Evolutionary conservation across 2,888 invertebrate genomes (phyloP).

Genomic region (Lasioglossum morio): DNA sequence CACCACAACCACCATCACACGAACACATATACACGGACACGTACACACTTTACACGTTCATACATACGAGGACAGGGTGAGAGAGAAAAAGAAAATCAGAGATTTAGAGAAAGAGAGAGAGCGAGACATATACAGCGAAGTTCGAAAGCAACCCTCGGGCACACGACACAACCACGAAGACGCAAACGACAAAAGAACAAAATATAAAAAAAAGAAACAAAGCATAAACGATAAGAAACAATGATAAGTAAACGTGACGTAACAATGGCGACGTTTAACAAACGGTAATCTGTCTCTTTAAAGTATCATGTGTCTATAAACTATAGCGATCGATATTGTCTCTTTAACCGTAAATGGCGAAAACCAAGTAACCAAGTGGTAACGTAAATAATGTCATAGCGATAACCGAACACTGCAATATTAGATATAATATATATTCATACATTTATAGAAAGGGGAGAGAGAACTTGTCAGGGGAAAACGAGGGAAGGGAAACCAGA

Average conservation of each 20-base stretch:
- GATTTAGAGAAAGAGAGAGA: constrained; percentile 26
- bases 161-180: constrained; percentile 58
- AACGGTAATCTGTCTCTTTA: constrained; percentile 72
- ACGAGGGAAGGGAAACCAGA: not conserved
- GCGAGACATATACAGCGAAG: constrained; percentile 35
- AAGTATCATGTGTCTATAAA: constrained; percentile 83
- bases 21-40: constrained; percentile 45
- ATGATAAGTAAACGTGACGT: constrained; percentile 48
- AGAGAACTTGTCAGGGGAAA: not conserved
- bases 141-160: constrained; percentile 63
- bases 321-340: constrained; percentile 82
- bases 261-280: constrained; percentile 56
- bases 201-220: constrained; percentile 47
- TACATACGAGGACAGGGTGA: constrained; percentile 32
- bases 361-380: constrained; percentile 75
- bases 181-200: constrained; percentile 54
- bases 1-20: not conserved
- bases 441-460: constrained; percentile 75
- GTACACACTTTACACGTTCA: constrained; percentile 50
- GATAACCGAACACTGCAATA: constrained; percentile 77
- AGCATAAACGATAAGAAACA: constrained; percentile 41
- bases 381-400: constrained; percentile 79
- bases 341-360: constrained; percentile 78
- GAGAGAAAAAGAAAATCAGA: not conserved
- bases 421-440: constrained; percentile 81